Evolutionary conservation across 2,113 vertebrate species (phyloP).

Genomic region (Psittacula cyanocephala): DNA sequence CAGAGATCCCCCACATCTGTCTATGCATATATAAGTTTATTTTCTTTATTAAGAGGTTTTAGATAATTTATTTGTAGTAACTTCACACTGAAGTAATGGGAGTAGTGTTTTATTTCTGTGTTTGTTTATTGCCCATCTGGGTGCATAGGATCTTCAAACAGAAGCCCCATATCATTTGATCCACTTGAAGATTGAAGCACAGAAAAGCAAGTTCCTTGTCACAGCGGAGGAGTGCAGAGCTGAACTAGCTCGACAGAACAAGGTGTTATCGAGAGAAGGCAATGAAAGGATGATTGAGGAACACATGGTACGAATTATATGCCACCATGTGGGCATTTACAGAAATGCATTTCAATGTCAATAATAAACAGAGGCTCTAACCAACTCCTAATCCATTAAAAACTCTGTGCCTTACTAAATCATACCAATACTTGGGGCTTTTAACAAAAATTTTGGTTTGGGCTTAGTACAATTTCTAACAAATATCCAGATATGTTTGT

Average conservation of each 20-base stretch:
- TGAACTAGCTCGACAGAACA: slow-evolving; percentile 86
- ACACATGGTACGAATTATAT: slow-evolving; percentile 81
- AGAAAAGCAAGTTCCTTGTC: slow-evolving; percentile 77
- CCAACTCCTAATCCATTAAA: not conserved
- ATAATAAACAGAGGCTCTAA: not conserved
- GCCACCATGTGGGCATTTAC: not conserved
- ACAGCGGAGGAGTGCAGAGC: slow-evolving; percentile 84
- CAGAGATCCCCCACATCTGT: accelerated
- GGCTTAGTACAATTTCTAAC: not conserved
- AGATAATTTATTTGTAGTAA: not conserved
- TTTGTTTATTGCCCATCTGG: not conserved
- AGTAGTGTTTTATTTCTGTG: not conserved
- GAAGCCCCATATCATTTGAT: slow-evolving; percentile 91
- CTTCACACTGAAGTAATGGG: not conserved
- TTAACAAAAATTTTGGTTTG: not conserved
- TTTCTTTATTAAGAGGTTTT: not conserved
- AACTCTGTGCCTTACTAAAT: not conserved
- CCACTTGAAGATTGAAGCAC: slow-evolving; percentile 86
- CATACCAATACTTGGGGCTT: not conserved
- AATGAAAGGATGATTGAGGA: slow-evolving; percentile 89
- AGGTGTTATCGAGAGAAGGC: slow-evolving; percentile 78
- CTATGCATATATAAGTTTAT: not conserved
- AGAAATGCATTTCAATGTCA: not conserved
- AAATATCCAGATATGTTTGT: not conserved
- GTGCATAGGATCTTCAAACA: slow-evolving; percentile 86